Base-by-base conservation (phyloP, 2,797 vertebrate species). In the Brotogeris chrysoptera region DNA sequence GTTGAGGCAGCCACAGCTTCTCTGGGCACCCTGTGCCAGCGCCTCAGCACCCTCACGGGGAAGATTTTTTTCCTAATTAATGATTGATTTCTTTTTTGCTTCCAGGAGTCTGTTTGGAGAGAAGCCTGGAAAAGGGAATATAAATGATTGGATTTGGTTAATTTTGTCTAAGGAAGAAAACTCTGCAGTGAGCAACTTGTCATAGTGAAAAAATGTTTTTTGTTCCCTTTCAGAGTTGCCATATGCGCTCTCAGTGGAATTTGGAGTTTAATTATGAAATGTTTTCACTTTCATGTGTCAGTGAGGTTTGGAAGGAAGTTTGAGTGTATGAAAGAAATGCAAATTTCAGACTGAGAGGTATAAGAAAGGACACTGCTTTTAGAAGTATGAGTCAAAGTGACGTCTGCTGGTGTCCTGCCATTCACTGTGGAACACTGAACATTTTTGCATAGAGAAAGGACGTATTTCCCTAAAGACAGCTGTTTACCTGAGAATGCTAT, bases 241-340 rank as follows among this genome's bases (percentile, higher is more conserved):
- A 32, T 80, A 24, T 78, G 49, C 21, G 36, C 6, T 50, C 36
- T 72, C 24, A 47, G 30, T 69, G 71, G 50, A 53, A 80, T 83
- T 59, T 74, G 73, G 38, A 69, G 50, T 72, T 84, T 59, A 79
- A 19, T 84, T 61, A 65, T 81, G 46, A 93, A 80, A 19, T 91
- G 39, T 69, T 92, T 83, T 90, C n/a, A 16, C 27, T 86, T 93
- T 30, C 50, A 20, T 47, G 25, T 88, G 53, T 78, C 57, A 55
- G 11, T 24, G 30, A 73, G 24, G n/a, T 64, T 80, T 85, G 81
- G 53, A 93, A 83, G 49, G 57, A 93, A 44, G 43, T 69, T 78
- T 32, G 64, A 78, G 24, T 63, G 4, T 59, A 38, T 63, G 38
- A 91, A 89, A 89, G 69, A 91, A 95, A 69, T 76, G 46, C 65